Conservation (phyloP, 1,140 invertebrate genomes). For the Phocides pigmalion region DNA sequence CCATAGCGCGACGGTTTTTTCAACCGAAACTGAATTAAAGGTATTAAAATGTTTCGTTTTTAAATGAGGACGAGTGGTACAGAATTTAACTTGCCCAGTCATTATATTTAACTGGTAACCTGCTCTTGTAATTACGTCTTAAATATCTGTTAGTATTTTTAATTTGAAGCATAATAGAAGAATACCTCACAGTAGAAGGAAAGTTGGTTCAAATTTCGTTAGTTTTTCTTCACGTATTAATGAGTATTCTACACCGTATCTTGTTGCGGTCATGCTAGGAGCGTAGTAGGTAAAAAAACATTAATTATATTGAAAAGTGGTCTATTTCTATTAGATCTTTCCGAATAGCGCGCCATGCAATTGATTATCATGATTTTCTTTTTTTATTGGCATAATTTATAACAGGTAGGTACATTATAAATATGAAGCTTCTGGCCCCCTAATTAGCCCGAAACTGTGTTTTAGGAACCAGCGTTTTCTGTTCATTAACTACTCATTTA, state of each 20-base stretch:
- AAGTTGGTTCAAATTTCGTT: neutral
- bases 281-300: too few species aligned
- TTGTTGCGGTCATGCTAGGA: too few species aligned
- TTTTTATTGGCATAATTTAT: too few species aligned
- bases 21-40: conserved; percentile 47
- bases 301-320: too few species aligned
- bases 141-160: conserved; percentile 23
- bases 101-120: conserved; percentile 34
- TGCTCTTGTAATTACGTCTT: conserved; percentile 28
- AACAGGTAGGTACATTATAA: too few species aligned
- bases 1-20: conserved; percentile 38
- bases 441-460: too few species aligned
- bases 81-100: conserved; percentile 30
- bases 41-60: conserved; percentile 51
- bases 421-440: too few species aligned
- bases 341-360: too few species aligned
- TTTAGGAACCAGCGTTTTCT: too few species aligned
- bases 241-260: neutral
- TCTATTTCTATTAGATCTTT: too few species aligned
- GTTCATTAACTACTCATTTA: too few species aligned
- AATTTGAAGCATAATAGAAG: conserved; percentile 14
- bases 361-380: too few species aligned
- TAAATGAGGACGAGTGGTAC: conserved; percentile 7
- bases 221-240: neutral
- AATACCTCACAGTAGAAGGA: neutral